Evolutionary conservation across 2,888 invertebrate species (phyloP), one percentile per base, ranked within the genome.

Genomic region (Drosophila paucipuncta): DNA sequence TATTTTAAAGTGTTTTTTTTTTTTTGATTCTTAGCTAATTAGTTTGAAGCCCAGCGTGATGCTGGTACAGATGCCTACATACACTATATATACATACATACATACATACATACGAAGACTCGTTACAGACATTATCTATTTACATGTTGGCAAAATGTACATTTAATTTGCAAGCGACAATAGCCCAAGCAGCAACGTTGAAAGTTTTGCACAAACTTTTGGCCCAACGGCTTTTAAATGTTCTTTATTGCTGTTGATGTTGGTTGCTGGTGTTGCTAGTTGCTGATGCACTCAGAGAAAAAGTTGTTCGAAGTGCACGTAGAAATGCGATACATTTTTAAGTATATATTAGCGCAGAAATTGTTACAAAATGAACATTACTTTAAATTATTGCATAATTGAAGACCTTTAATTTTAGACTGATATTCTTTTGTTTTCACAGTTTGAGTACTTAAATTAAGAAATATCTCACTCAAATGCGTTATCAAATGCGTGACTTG

Each of bases 221-320:
- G 83, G 64, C 74, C 79, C 83, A 68, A 65, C 80, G 76, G 80
- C 80, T 89, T 89, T 89, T 85, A 87, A 87, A 82, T 89, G 90
- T 88, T 89, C 82, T 82, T 87, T 78, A 87, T 85, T 83, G 83
- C 70, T 78, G 70, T 73, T 76, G 70, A 68, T 77, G 80, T 73
- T 78, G 69, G 47, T 68, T 60, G 72, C 63, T 74, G 55, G 7
- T 22, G 16, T 30, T 58, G 58, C 18, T 30, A 30, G 73, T 54
- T 74, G 76, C 63, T 57, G 52, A 16, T 57, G 39, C 39, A 57
- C 57, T 57, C n/a, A 30, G 57, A 57, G 57, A 54, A 54, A 16
- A 16, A 10, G 28, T 16, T 28, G 50, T n/a, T 13, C 9, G 13
- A 54, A 33, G 13, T 47, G 22, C 47, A 47, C 22, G 47, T 22